These are phyloP conservation scores for Heliothis virescens DNA, from an alignment of 1,140 invertebrate species.

Conservation along the genomic window DNA sequence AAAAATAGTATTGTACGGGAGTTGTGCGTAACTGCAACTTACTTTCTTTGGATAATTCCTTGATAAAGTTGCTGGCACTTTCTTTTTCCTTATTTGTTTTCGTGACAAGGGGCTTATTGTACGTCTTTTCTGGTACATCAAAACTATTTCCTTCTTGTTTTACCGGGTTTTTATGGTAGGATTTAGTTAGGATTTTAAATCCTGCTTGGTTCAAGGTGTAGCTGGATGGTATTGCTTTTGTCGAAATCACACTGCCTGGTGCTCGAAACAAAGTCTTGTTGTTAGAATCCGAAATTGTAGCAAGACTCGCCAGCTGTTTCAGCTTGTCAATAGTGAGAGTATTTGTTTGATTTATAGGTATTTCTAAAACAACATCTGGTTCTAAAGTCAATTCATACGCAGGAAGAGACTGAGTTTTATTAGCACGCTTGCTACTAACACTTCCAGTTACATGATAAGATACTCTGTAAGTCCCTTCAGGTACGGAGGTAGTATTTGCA, in stretches of 20 bases:
- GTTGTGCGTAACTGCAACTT: constrained; percentile 7
- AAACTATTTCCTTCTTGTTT: constrained; percentile 82
- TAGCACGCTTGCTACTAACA: constrained; percentile 82
- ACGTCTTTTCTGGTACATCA: constrained; percentile 71
- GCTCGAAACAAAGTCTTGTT: constrained; percentile 82
- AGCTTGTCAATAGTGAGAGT: constrained; percentile 81
- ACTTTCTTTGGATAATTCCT: constrained; percentile 61
- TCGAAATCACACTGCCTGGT: constrained; percentile 85
- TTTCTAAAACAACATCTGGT: constrained; percentile 81
- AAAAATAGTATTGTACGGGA: neutral
- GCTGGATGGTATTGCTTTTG: constrained; percentile 86
- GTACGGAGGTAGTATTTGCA: constrained; percentile 61
- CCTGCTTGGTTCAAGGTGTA: constrained; percentile 88
- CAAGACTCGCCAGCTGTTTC: constrained; percentile 84
- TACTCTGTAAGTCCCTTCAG: constrained; percentile 81
- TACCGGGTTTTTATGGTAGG: constrained; percentile 87
- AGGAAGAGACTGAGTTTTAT: constrained; percentile 78
- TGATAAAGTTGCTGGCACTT: constrained; percentile 45
- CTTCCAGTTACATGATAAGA: constrained; percentile 83
- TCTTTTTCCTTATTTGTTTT: constrained; percentile 71
- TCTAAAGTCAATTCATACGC: constrained; percentile 80
- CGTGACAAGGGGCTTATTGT: constrained; percentile 68
- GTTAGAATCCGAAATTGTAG: constrained; percentile 82
- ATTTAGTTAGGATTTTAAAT: constrained; percentile 89
- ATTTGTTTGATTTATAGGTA: constrained; percentile 79